Base-by-base conservation (phyloP, 1,140 invertebrate species). In the Microplitis demolitor region DNA sequence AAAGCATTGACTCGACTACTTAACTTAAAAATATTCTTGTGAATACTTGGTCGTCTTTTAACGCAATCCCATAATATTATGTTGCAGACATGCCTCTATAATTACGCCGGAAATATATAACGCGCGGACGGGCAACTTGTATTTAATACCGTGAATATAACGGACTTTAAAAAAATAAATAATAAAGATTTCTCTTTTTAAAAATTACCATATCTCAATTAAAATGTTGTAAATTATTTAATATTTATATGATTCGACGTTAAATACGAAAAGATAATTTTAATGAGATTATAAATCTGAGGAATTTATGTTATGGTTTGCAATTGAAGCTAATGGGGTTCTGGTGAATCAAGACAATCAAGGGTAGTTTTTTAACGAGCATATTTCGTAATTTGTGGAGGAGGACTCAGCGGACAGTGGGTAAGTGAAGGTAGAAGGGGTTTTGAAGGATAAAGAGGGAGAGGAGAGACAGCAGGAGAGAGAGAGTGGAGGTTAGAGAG, bases 91-190 rank as follows among this genome's bases (percentile, higher is more conserved):
- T 16, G 11, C 62, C 31, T 74, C 63, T 74, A 74, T 45, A 45
- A 74, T 71, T 71, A 66, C 63, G 66, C 73, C 69, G 73, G 73
- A 74, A 74, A 74, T 67, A 24, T 24, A 67, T 74, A 71, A 74
- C 64, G 69, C 73, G 71, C 56, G 66, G 56, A 69, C 54, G 67
- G 60, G 35, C 62, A 60, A 45, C 35, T 67, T 24, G 76, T 76
- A 81, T 82, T 83, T 82, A 79, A 82, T 83, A 80, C 79, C 76
- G 70, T 83, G 77, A 82, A 82, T 72, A 76, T 74, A 71, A 72
- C 39, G 39, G 39, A 45, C 11, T 45, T 45, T 45, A 9, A 8
- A 60, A 53, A 51, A 53, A 9, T 45, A 9, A 8, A 60, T 35
- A 51, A 53, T 45, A 9, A 45, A 45, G 39, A 45, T 45, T 45